A percentile compares a stretch with the other conserved stretches of the same genome.
Evolutionary conservation across 2,797 vertebrate genomes (phyloP).

Genomic region (Sphenopsis melanotis): DNA sequence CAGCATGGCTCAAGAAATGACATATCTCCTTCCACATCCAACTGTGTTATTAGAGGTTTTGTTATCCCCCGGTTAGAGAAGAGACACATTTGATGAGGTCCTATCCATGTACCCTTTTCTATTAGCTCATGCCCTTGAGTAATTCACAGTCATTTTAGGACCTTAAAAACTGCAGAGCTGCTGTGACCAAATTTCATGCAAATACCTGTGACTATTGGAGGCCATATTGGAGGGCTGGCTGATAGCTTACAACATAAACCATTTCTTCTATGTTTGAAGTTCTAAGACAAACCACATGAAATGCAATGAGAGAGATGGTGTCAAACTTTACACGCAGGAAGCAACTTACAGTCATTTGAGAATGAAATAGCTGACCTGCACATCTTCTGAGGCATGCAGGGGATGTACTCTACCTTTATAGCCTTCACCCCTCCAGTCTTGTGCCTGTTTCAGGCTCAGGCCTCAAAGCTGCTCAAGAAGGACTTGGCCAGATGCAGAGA

Average conservation of each 20-base stretch:
- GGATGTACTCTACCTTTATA: neutral
- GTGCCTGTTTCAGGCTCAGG: neutral
- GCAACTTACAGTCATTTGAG: neutral
- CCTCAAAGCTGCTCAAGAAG: constrained; percentile 41
- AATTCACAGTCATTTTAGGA: neutral
- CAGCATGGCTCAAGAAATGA: neutral
- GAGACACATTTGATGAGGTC: fast-evolving
- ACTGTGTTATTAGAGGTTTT: neutral
- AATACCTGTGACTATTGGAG: fast-evolving
- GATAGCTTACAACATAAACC: neutral
- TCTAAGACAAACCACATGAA: neutral
- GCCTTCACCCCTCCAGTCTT: neutral
- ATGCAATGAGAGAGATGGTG: neutral
- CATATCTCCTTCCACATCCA: neutral
- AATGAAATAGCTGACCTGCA: neutral
- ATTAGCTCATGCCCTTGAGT: neutral
- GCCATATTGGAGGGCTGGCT: neutral
- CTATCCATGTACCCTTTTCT: neutral
- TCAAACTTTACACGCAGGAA: neutral
- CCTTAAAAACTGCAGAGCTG: neutral
- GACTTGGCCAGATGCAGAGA: constrained; percentile 4
- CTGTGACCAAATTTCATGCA: neutral
- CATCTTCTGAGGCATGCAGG: neutral
- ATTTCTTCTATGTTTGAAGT: neutral
- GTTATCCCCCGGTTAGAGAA: neutral